A percentile compares a stretch with the other conserved stretches of the same genome.
Evolutionary conservation across 2,888 invertebrate genomes (phyloP).

Genomic region (Tuta absoluta): DNA sequence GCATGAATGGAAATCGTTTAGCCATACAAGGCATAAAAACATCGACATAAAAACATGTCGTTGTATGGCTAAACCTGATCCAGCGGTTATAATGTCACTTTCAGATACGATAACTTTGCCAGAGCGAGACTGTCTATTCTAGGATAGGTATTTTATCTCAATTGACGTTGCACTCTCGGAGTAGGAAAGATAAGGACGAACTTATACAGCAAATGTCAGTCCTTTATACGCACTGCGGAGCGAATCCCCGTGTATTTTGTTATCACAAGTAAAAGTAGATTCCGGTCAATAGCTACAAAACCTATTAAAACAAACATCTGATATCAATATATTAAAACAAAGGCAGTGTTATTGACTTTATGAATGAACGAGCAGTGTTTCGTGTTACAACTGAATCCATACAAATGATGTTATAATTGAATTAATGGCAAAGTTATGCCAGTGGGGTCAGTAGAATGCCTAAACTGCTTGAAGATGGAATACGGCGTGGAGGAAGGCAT

Average conservation of each 20-base stretch:
- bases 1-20: background rate
- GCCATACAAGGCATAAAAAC: too few relatives aligned
- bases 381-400: slow-evolving; percentile 13
- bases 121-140: background rate
- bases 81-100: background rate
- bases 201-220: background rate
- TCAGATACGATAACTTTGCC: background rate
- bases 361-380: slow-evolving; percentile 5
- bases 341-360: background rate
- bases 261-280: background rate
- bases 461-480: slow-evolving; percentile 68
- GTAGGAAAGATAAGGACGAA: slow-evolving; percentile 19
- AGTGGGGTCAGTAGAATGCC: slow-evolving; percentile 48
- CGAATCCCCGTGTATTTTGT: background rate
- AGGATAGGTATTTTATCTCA: background rate
- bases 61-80: background rate
- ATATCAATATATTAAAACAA: background rate
- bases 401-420: slow-evolving; percentile 19
- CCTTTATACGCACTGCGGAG: slow-evolving; percentile 16
- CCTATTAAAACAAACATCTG: background rate
- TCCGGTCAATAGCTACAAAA: background rate
- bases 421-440: slow-evolving; percentile 21
- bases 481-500: slow-evolving; percentile 69
- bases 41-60: background rate
- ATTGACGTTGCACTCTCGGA: background rate